Percentiles rank a stretch among this genome's conserved stretches.
Evolutionary conservation across 2,888 invertebrate genomes (phyloP).

Genomic region (Sthenelais limicola): DNA sequence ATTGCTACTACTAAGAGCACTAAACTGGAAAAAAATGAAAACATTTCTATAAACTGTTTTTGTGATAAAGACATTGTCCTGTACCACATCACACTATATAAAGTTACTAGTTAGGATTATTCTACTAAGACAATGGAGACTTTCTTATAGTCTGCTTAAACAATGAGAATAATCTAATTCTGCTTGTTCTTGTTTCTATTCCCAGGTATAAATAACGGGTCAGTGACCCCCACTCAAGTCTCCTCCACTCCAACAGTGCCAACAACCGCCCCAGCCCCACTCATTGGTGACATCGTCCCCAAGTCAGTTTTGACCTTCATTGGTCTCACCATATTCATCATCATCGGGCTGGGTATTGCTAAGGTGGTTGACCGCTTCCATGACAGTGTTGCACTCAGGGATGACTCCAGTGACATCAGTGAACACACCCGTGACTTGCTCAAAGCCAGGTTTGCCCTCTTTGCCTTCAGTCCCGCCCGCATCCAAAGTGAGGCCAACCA

Average conservation of each 20-base stretch:
- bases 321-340: neutral
- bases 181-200: no score
- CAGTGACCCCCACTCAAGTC: no score
- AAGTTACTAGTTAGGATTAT: no score
- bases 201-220: no score
- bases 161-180: no score
- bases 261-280: neutral
- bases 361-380: constrained; percentile 25
- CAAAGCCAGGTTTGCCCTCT: constrained; percentile 25
- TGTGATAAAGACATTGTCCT: no score
- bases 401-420: constrained; percentile 16
- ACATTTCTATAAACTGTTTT: no score
- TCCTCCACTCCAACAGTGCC: neutral
- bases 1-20: no score
- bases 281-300: constrained; percentile 18
- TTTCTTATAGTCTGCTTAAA: no score
- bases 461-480: constrained; percentile 11
- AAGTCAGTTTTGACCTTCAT: constrained; percentile 21
- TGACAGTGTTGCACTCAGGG: constrained; percentile 3
- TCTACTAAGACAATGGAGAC: no score
- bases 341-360: constrained; percentile 12
- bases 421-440: constrained; percentile 27
- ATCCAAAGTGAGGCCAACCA: constrained; percentile 6
- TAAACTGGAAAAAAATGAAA: no score
- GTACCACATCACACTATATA: no score